A percentile compares a stretch with the other conserved stretches of the same genome.
Conservation (phyloP, 2,888 invertebrate genomes). For the Phalera bucephala region DNA sequence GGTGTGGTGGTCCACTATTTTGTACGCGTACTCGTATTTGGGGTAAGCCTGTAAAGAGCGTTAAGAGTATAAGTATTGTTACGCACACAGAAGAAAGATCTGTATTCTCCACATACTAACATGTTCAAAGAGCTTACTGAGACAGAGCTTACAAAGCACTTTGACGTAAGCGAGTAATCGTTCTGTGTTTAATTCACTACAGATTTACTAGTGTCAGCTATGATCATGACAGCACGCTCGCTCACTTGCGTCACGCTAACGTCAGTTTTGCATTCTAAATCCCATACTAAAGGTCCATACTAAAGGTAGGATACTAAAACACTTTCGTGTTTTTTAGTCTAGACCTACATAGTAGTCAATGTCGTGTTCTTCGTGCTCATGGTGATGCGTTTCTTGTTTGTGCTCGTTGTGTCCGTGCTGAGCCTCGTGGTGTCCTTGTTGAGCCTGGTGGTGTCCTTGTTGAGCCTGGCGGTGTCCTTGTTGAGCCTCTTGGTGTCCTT, state of each 20-base stretch:
- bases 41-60: slow-evolving; percentile 31
- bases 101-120: background rate
- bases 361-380: slow-evolving; percentile 33
- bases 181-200: too few species aligned
- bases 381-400: too few species aligned
- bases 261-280: too few species aligned
- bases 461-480: slow-evolving; percentile 17
- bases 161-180: too few species aligned
- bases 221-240: too few species aligned
- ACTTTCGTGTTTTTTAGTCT: background rate
- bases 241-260: too few species aligned
- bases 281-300: too few species aligned
- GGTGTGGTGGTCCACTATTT: slow-evolving; percentile 70
- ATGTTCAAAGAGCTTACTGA: background rate
- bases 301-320: too few species aligned
- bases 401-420: slow-evolving; percentile 4
- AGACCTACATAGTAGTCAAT: slow-evolving; percentile 38
- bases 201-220: too few species aligned
- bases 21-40: slow-evolving; percentile 60
- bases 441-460: slow-evolving; percentile 15
- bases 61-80: background rate
- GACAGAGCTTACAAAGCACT: too few species aligned
- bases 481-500: too few species aligned
- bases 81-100: background rate
- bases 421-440: slow-evolving; percentile 10